Evolutionary conservation across 2,888 invertebrate species (phyloP).

Genomic region (Brachynemurus nebulosus): DNA sequence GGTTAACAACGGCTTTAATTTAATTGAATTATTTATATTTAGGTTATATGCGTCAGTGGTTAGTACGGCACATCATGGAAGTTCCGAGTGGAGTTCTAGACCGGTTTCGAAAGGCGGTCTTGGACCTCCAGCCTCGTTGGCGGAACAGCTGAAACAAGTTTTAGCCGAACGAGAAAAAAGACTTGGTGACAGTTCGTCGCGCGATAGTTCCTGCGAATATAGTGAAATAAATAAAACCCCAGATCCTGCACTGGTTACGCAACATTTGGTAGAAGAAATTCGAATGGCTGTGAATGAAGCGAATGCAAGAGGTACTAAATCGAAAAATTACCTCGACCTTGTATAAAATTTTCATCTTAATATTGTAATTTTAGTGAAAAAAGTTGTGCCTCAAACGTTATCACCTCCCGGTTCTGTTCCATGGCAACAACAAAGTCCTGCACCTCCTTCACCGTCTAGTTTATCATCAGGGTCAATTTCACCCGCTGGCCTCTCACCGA

Average conservation of each 20-base stretch:
- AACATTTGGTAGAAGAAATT: conserved; percentile 76
- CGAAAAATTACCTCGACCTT: background rate
- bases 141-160: conserved; percentile 77
- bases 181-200: conserved; percentile 39
- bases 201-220: conserved; percentile 47
- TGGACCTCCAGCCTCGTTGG: conserved; percentile 64
- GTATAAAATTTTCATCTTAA: background rate
- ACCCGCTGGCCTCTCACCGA: conserved; percentile 35
- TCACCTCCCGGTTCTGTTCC: conserved; percentile 48
- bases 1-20: no score
- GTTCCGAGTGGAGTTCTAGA: background rate
- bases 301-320: conserved; percentile 59
- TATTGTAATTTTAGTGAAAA: conserved; percentile 41
- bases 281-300: conserved; percentile 79
- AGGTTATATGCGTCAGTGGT: background rate
- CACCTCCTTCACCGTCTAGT: conserved; percentile 49
- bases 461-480: conserved; percentile 46
- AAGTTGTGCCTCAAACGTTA: conserved; percentile 47
- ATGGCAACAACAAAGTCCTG: conserved; percentile 41
- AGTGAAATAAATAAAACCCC: conserved; percentile 44
- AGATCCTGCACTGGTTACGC: conserved; percentile 54
- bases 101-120: conserved; percentile 29
- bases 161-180: conserved; percentile 73
- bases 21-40: background rate
- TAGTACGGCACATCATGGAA: background rate